Conservation (phyloP, 2,797 vertebrate species). For the Helarctos malayanus region DNA sequence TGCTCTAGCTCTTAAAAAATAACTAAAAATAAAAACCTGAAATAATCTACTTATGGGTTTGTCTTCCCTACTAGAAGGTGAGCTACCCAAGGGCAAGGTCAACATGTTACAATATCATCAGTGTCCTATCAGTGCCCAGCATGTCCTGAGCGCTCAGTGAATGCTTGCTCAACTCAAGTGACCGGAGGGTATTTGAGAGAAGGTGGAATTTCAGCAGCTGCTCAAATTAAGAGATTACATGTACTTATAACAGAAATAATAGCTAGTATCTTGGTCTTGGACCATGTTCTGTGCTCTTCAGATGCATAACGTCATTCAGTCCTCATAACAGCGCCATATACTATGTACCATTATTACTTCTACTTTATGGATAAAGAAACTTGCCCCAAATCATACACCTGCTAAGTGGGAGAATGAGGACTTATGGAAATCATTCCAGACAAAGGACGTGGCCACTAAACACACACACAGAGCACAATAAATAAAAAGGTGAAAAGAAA, state of each 20-base stretch:
- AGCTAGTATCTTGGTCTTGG: slow-evolving; percentile 35
- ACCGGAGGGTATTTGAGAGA: neutral
- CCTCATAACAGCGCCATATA: neutral
- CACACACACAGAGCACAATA: neutral
- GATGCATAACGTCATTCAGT: neutral
- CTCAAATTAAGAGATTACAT: neutral
- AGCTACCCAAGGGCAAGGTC: neutral
- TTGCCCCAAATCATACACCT: neutral
- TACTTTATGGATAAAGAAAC: neutral
- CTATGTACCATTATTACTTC: neutral
- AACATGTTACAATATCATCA: neutral
- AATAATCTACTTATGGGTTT: neutral
- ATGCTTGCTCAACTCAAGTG: neutral
- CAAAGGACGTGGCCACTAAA: neutral
- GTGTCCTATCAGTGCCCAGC: neutral
- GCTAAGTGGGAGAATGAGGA: neutral
- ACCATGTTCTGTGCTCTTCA: neutral
- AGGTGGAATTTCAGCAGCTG: neutral
- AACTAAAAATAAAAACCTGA: neutral
- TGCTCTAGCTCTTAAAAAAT: neutral
- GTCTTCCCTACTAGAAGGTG: neutral
- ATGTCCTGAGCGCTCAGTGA: neutral
- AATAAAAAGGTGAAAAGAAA: slow-evolving; percentile 48
- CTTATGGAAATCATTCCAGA: neutral
- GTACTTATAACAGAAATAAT: neutral